Percentiles rank a stretch among this genome's conserved stretches.
Evolutionary conservation across 2,113 vertebrate species (phyloP).

Genomic region (Thalassoma bifasciatum): DNA sequence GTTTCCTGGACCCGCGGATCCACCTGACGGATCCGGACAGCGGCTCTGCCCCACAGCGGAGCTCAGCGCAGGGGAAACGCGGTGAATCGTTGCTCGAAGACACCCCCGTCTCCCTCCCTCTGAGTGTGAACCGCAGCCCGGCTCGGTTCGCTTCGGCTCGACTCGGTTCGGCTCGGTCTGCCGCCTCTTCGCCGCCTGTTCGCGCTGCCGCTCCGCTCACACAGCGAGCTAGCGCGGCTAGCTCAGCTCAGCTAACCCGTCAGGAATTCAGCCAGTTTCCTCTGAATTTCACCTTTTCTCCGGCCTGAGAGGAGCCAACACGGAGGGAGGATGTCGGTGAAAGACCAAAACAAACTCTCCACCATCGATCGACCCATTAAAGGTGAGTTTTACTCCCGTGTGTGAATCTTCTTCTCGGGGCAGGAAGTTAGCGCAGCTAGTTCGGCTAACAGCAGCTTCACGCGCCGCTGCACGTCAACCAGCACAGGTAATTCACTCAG

Average conservation of each 20-base stretch:
- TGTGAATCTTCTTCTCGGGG: neutral
- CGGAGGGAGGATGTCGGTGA: constrained; percentile 84
- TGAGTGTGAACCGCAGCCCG: constrained; percentile 31
- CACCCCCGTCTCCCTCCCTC: constrained; percentile 29
- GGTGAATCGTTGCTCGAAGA: constrained; percentile 45
- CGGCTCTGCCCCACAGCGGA: constrained; percentile 56
- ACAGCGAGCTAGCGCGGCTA: constrained; percentile 73
- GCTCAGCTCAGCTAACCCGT: constrained; percentile 74
- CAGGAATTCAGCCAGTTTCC: constrained; percentile 51
- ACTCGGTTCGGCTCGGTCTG: constrained; percentile 43
- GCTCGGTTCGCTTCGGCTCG: constrained; percentile 19
- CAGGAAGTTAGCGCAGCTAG: constrained; percentile 60
- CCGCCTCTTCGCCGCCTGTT: too few relatives aligned
- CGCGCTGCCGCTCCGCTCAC: constrained; percentile 31
- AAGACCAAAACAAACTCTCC: constrained; percentile 82
- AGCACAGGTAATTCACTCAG: neutral
- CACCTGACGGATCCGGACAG: constrained; percentile 54
- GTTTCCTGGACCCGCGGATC: constrained; percentile 64
- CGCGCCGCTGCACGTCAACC: constrained; percentile 7
- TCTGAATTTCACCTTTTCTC: constrained; percentile 34
- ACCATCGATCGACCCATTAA: constrained; percentile 88
- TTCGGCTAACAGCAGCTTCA: constrained; percentile 19
- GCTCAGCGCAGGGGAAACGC: constrained; percentile 39
- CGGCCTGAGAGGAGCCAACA: constrained; percentile 25
- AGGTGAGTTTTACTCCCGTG: constrained; percentile 76